Evolutionary conservation across 2,113 vertebrate genomes (phyloP).

Genomic region (Nipponia nippon): DNA sequence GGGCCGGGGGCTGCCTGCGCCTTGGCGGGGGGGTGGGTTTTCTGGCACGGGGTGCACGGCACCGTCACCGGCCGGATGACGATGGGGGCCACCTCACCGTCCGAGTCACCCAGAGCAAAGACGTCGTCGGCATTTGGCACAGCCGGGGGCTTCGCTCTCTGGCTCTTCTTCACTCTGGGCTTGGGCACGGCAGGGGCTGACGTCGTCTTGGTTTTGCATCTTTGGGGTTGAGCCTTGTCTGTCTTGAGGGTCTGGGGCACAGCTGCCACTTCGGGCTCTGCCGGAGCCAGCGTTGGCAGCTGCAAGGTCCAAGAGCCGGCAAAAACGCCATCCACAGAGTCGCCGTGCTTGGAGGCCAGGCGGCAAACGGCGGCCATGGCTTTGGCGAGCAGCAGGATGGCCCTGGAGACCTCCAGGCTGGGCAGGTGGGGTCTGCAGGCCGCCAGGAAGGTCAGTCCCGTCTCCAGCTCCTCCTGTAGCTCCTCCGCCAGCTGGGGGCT

Average conservation of each 20-base stretch:
- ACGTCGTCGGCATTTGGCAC: not conserved
- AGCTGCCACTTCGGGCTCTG: not conserved
- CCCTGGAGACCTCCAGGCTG: slow-evolving; percentile 69
- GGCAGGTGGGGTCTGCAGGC: slow-evolving; percentile 47
- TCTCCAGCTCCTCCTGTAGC: slow-evolving; percentile 76
- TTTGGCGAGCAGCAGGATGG: slow-evolving; percentile 76
- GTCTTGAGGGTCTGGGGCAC: too few species aligned
- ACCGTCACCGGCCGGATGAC: not conserved
- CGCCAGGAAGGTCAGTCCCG: slow-evolving; percentile 73
- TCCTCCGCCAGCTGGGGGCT: slow-evolving; percentile 18
- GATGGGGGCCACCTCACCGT: slow-evolving; percentile 48
- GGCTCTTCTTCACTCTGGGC: not conserved
- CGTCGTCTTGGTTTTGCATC: not conserved
- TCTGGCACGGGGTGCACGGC: slow-evolving; percentile 62
- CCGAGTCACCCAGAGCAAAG: slow-evolving; percentile 60
- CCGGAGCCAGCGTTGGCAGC: not conserved
- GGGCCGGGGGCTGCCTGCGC: not conserved
- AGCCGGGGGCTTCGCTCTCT: not conserved
- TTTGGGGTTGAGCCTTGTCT: not conserved
- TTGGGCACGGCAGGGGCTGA: not conserved
- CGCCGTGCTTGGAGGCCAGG: slow-evolving; percentile 57
- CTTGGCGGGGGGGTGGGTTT: not conserved
- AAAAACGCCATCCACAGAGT: slow-evolving; percentile 69
- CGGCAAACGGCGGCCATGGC: slow-evolving; percentile 67
- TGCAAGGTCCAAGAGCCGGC: slow-evolving; percentile 77